Base-by-base conservation (phyloP, 2,888 invertebrate genomes). In the Tipula vernalis region DNA sequence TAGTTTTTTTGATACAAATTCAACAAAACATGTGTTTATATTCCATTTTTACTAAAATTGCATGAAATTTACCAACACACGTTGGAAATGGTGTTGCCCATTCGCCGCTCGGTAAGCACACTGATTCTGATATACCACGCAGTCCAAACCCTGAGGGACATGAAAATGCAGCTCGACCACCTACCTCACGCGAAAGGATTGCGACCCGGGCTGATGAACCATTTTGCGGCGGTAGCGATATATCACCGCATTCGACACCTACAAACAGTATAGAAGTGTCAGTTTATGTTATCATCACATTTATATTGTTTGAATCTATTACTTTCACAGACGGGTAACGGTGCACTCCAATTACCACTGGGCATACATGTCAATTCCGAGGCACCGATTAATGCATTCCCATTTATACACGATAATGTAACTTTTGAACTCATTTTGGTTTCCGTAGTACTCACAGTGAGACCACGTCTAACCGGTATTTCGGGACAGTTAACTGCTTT, bases 341-440 rank as follows among this genome's bases (percentile, higher is more conserved):
- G 95, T 0, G 95, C 94, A 89, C 96, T 96, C 97, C 97, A 97
- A 90, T 96, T 96, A 39, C 96, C 96, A 28, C 96, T 96, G 0
- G 97, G 96, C n/a, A 96, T 91, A 90, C 97, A 97, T 85, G 92
- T 91, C 41, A 96, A 93, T 89, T 95, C 94, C 3, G 94, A 94
- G 2, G 96, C 93, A 4, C 97, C 97, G 87, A 96, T 95, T 83
- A 97, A 92, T 0, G 96, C 95, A 90, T 96, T 96, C 2, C 96
- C 96, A 89, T 96, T 96, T 13, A 95, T 94, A 90, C 97, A 97
- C 41, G 94, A 94, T 91, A 97, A 95, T 87, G 93, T 92, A 85
- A 96, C 94, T 89, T 94, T 94, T 0, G 96, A 94, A 89, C 95
- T 96, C 90, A 97, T 94, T 89, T 94, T 94, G 0, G 96, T 96